Conservation (phyloP, 2,888 invertebrate genomes). For the Malthinus seriepunctatus region DNA sequence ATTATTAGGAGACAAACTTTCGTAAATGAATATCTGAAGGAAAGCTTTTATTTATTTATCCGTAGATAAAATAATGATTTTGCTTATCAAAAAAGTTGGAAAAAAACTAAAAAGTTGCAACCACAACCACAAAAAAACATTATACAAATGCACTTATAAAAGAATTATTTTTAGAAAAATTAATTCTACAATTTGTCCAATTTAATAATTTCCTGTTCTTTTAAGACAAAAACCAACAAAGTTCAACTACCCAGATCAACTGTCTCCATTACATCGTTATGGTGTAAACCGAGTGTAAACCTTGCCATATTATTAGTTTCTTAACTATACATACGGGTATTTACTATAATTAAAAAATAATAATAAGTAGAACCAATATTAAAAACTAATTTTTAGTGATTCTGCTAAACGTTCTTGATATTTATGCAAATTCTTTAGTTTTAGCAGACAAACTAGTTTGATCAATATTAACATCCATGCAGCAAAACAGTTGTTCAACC, state of each 20-base stretch:
- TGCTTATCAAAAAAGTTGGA: too few relatives aligned
- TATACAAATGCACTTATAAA: too few relatives aligned
- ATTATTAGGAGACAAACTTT: too few relatives aligned
- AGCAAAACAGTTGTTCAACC: neutral
- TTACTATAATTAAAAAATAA: neutral
- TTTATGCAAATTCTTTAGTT: constrained; percentile 23
- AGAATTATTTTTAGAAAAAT: too few relatives aligned
- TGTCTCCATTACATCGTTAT: constrained; percentile 1
- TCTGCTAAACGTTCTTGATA: constrained; percentile 7
- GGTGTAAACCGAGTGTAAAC: constrained; percentile 4
- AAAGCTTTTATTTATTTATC: too few relatives aligned
- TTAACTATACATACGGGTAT: neutral
- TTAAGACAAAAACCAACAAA: constrained; percentile 17
- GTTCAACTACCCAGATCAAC: constrained; percentile 17
- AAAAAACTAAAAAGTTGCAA: too few relatives aligned
- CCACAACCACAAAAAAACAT: too few relatives aligned
- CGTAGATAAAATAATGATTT: too few relatives aligned
- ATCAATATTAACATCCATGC: constrained; percentile 28
- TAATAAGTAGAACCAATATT: neutral
- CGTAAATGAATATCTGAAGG: too few relatives aligned
- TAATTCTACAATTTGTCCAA: constrained; percentile 17
- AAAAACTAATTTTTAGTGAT: constrained; percentile 3
- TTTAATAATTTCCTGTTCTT: constrained; percentile 24
- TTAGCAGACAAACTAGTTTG: constrained; percentile 26
- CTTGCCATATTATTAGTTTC: constrained; percentile 8